A percentile compares a stretch with the other conserved stretches of the same genome.
Conservation (phyloP, 37 sponge, comb jelly and placozoan species). For the Ephydatia muelleri region DNA sequence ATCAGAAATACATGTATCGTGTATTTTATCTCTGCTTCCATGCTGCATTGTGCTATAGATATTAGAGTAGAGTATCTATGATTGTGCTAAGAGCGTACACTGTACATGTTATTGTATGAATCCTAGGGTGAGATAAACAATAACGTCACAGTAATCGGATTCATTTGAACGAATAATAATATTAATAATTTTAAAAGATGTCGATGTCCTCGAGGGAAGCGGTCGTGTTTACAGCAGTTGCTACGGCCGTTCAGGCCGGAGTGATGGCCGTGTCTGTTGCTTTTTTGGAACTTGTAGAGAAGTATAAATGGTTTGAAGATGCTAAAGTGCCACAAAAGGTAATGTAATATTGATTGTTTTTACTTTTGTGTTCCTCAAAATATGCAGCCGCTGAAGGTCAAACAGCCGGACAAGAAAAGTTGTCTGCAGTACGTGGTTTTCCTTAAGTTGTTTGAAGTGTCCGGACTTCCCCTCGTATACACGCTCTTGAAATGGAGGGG, state of each 20-base stretch:
- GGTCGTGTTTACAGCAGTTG: slow-evolving; percentile 14
- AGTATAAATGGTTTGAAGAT: slow-evolving; percentile 29
- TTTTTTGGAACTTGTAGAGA: slow-evolving; percentile 14
- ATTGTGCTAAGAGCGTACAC: too few relatives aligned
- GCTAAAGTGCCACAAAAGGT: slow-evolving; percentile 34
- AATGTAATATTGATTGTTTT: background rate
- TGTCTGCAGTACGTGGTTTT: background rate
- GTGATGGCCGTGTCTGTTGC: background rate
- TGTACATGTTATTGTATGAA: too few relatives aligned
- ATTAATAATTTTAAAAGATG: too few relatives aligned
- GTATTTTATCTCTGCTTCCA: too few relatives aligned
- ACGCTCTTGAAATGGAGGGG: slow-evolving; percentile 29
- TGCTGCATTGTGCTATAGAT: too few relatives aligned
- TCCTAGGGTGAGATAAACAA: too few relatives aligned
- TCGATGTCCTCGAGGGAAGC: slow-evolving; percentile 22
- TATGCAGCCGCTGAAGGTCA: background rate
- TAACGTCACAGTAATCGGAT: too few relatives aligned
- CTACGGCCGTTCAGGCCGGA: slow-evolving; percentile 3
- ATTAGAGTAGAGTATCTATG: too few relatives aligned
- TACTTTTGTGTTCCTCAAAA: background rate
- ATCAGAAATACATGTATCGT: too few relatives aligned
- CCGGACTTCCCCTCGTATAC: slow-evolving; percentile 37
- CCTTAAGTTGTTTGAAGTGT: background rate
- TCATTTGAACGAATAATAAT: too few relatives aligned
- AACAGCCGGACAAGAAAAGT: background rate